These are phyloP conservation scores for Scaptomyza hsui DNA, from an alignment of 1,140 invertebrate species.

Conservation along the genomic window DNA sequence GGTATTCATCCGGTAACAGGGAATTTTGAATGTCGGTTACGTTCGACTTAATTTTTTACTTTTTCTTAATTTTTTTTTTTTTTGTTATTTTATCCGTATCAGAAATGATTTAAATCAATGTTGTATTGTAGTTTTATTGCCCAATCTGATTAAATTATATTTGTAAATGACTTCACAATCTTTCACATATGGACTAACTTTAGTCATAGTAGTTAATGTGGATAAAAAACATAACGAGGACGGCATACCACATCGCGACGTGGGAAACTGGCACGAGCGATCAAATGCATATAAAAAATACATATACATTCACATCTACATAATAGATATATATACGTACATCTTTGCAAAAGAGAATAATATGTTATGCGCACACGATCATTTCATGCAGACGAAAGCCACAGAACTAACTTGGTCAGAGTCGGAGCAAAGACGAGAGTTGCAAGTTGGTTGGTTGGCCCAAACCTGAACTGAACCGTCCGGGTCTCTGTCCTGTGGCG, in stretches of 20 bases:
- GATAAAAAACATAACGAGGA: too few species aligned
- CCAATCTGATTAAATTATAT: neutral
- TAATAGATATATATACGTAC: conserved; percentile 5
- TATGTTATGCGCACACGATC: conserved; percentile 48
- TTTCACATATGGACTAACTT: too few species aligned
- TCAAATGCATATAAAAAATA: neutral
- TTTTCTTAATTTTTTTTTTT: too few species aligned
- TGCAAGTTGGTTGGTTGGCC: conserved; percentile 46
- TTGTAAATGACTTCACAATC: too few species aligned
- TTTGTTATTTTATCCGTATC: too few species aligned
- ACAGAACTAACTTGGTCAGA: conserved; percentile 60
- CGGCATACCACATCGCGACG: neutral
- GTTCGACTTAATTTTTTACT: too few species aligned
- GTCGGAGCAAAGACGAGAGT: conserved; percentile 50
- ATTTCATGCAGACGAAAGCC: conserved; percentile 53
- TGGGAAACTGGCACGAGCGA: conserved; percentile 20
- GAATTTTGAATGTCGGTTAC: too few species aligned
- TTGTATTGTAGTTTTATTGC: too few species aligned
- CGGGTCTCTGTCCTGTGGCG: neutral
- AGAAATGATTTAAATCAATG: too few species aligned
- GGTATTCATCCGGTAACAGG: too few species aligned
- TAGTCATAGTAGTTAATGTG: too few species aligned
- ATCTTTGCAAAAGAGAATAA: neutral
- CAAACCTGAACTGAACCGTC: neutral
- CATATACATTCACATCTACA: neutral